These are phyloP conservation scores for Diglossa cyanea DNA, from an alignment of 2,797 vertebrate genomes.

Conservation along the genomic window DNA sequence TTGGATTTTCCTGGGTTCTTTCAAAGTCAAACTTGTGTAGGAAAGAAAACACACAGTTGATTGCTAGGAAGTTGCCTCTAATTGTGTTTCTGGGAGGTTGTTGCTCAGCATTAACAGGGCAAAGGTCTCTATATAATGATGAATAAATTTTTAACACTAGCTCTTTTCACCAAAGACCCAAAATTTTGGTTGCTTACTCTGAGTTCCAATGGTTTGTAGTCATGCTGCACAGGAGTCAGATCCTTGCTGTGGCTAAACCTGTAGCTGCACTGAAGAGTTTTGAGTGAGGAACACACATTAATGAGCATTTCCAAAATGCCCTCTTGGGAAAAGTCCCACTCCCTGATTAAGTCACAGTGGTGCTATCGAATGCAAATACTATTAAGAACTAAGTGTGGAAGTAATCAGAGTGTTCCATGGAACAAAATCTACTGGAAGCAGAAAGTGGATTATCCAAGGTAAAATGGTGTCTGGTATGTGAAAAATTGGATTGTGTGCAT, in stretches of 20 bases:
- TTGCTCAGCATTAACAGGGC: background rate
- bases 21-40: background rate
- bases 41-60: background rate
- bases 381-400: background rate
- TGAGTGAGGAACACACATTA: background rate
- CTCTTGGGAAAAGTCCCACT: background rate
- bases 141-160: background rate
- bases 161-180: background rate
- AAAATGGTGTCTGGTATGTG: background rate
- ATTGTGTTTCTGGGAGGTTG: background rate
- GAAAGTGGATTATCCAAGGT: background rate
- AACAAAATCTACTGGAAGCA: background rate
- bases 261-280: background rate
- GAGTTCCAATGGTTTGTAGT: background rate
- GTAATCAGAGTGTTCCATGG: background rate
- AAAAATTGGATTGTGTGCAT: background rate
- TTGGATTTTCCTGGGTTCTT: background rate
- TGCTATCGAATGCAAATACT: background rate
- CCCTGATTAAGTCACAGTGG: background rate
- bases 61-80: background rate
- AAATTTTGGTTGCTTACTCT: background rate
- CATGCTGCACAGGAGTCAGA: background rate
- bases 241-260: background rate
- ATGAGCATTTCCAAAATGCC: background rate
- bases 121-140: background rate